A percentile compares a stretch with the other conserved stretches of the same genome.
Conservation (phyloP, 2,888 invertebrate species). For the Spicauda simplicius region DNA sequence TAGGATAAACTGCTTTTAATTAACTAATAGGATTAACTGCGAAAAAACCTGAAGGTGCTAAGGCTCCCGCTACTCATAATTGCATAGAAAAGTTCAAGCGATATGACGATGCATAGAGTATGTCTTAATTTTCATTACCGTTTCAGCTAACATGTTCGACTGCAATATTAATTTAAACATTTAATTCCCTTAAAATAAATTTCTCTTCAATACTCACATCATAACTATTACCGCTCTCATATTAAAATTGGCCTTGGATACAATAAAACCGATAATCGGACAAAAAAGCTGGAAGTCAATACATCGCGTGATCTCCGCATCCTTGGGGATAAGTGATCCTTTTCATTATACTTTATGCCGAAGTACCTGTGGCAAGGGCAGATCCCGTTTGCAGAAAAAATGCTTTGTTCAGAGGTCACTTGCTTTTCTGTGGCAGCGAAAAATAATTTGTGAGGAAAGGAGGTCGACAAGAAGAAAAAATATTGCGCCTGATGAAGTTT, state of each 20-base stretch:
- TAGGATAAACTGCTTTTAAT: no score
- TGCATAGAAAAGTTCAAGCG: no score
- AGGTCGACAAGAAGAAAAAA: not conserved
- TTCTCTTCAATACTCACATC: no score
- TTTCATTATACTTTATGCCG: slow-evolving; percentile 37
- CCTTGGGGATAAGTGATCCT: slow-evolving; percentile 36
- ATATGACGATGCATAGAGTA: no score
- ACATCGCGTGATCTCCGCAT: slow-evolving; percentile 31
- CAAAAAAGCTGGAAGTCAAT: slow-evolving; percentile 31
- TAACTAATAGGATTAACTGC: no score
- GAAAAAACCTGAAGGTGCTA: no score
- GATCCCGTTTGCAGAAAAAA: slow-evolving; percentile 36
- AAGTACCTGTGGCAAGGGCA: slow-evolving; percentile 39
- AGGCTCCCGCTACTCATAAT: no score
- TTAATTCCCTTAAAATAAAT: no score
- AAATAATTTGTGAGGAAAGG: not conserved
- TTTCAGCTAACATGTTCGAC: no score
- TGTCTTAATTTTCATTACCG: no score
- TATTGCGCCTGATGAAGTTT: not conserved
- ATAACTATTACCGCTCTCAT: slow-evolving; percentile 17
- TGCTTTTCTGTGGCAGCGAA: slow-evolving; percentile 2
- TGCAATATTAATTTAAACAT: no score
- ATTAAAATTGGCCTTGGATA: slow-evolving; percentile 37
- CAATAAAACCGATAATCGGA: slow-evolving; percentile 34
- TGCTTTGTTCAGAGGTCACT: slow-evolving; percentile 36